These are phyloP conservation scores for Leptothorax acervorum DNA, from an alignment of 2,888 invertebrate genomes.

Conservation along the genomic window DNA sequence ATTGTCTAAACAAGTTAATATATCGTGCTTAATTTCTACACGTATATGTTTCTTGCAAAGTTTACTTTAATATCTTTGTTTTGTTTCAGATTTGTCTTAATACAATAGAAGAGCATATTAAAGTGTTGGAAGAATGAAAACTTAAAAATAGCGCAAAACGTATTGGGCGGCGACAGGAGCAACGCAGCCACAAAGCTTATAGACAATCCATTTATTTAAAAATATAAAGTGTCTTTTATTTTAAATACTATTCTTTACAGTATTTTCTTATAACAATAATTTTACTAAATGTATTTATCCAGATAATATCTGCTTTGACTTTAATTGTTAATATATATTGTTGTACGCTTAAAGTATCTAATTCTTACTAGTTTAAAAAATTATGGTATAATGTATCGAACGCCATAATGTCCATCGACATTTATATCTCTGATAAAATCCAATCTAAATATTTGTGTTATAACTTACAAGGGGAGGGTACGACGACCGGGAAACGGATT, in stretches of 20 bases:
- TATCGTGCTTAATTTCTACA: conserved; percentile 81
- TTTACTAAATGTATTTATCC: no score
- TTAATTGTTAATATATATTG: no score
- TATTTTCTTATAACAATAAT: neutral
- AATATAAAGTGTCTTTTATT: no score
- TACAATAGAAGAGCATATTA: conserved; percentile 93
- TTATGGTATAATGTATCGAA: no score
- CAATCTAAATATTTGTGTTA: no score
- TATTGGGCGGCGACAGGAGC: neutral
- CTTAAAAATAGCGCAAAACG: conserved; percentile 89
- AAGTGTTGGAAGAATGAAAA: conserved; percentile 93
- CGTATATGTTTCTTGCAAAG: neutral
- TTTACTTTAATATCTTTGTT: conserved; percentile 8
- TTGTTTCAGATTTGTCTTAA: conserved; percentile 89
- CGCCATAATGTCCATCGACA: no score
- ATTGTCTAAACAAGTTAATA: conserved; percentile 93
- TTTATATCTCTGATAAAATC: no score
- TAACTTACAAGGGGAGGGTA: no score
- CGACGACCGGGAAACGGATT: no score
- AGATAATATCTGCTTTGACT: no score
- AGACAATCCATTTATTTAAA: neutral
- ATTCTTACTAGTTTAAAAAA: no score
- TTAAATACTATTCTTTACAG: neutral
- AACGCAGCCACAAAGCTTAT: neutral
- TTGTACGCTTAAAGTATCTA: no score